Conservation (phyloP, 2,888 invertebrate species). For the Lasioglossum oenotherae region DNA sequence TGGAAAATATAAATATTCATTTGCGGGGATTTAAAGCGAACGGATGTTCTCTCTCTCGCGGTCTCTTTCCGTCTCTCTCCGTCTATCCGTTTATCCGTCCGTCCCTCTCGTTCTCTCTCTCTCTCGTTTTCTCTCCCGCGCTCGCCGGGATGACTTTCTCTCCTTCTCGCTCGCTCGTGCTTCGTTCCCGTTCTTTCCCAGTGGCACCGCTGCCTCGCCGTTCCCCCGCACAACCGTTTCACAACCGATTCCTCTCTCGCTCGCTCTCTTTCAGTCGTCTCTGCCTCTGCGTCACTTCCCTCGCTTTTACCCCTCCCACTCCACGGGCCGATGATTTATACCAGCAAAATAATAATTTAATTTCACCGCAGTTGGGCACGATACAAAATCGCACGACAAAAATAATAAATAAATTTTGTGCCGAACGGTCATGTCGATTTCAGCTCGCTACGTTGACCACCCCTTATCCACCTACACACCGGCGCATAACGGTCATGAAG, state of each 20-base stretch:
- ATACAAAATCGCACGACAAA: constrained; percentile 84
- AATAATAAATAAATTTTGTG: constrained; percentile 84
- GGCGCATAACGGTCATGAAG: constrained; percentile 61
- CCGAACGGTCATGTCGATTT: constrained; percentile 80
- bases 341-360: constrained; percentile 84
- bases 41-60: constrained; percentile 64
- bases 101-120: neutral
- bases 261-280: constrained; percentile 13
- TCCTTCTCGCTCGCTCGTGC: constrained; percentile 34
- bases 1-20: constrained; percentile 85
- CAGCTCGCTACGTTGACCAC: constrained; percentile 69
- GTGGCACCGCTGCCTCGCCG: constrained; percentile 28
- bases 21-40: constrained; percentile 78
- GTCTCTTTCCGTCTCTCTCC: neutral
- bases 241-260: constrained; percentile 4
- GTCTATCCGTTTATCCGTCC: constrained; percentile 6
- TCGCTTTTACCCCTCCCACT: constrained; percentile 58
- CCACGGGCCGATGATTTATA: constrained; percentile 80
- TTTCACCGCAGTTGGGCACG: constrained; percentile 83
- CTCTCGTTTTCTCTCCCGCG: constrained; percentile 45
- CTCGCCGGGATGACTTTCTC: neutral
- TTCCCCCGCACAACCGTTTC: neutral
- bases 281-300: constrained; percentile 33
- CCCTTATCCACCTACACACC: constrained; percentile 65
- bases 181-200: neutral